Percentiles rank a stretch among this genome's conserved stretches.
These are phyloP conservation scores for Chondrilla cf. caribensis DNA, from an alignment of 37 sponge, comb jelly and placozoan species.

Conservation along the genomic window DNA sequence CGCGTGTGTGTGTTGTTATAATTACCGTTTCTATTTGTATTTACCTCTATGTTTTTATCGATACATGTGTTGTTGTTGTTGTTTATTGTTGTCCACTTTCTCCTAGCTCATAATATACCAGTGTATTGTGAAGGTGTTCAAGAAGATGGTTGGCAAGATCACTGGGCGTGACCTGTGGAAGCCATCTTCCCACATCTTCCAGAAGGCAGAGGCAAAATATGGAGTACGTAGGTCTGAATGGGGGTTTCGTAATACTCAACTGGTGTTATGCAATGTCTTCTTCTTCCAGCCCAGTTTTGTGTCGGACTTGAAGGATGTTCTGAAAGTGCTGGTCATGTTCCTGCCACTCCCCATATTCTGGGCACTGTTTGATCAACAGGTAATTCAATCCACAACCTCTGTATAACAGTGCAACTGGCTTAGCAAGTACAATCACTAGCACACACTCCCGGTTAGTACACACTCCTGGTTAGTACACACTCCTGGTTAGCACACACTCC, in stretches of 20 bases:
- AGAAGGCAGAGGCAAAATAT: not conserved
- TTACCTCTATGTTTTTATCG: no score
- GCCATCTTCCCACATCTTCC: not conserved
- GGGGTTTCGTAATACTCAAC: not conserved
- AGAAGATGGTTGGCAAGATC: not conserved
- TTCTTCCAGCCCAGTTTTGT: slow-evolving; percentile 40
- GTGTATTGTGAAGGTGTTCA: not conserved
- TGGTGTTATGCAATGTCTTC: not conserved
- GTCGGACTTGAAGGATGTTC: slow-evolving; percentile 60
- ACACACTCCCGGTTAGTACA: no score
- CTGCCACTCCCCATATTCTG: slow-evolving; percentile 96
- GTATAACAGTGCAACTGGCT: no score
- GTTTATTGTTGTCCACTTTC: not conserved
- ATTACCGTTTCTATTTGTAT: no score
- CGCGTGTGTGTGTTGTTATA: no score
- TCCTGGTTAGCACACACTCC: no score
- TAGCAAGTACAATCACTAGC: slow-evolving; percentile 9
- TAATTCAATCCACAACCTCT: not conserved
- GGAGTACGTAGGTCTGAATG: slow-evolving; percentile 14
- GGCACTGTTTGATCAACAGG: slow-evolving; percentile 97
- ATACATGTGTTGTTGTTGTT: no score
- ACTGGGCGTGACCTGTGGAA: not conserved
- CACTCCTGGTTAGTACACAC: no score
- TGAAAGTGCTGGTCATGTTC: slow-evolving; percentile 84
- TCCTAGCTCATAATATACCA: not conserved